Percentiles rank a stretch among this genome's conserved stretches.
phyloP scores from a whole-genome alignment of 2,113 vertebrate genomes.

The Micromys minutus region DNA sequence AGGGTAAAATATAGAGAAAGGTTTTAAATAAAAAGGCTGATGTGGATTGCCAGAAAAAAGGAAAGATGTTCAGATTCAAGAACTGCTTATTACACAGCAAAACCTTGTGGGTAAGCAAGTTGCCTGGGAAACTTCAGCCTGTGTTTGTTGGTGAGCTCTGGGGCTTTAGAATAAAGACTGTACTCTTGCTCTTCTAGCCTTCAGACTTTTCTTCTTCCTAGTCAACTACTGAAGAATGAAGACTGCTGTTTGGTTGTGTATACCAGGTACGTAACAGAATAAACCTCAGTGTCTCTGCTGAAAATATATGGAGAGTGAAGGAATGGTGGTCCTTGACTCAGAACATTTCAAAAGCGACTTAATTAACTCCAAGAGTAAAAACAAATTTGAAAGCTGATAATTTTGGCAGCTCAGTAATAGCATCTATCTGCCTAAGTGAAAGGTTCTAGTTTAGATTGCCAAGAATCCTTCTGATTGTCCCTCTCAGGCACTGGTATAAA shows the following conservation, averaged over 20 bases:
- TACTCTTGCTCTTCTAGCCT: slow-evolving; percentile 47
- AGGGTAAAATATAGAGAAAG: slow-evolving; percentile 17
- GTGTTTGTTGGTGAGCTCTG: not conserved
- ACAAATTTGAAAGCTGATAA: not conserved
- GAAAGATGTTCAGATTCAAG: not conserved
- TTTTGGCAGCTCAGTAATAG: not conserved
- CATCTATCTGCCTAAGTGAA: not conserved
- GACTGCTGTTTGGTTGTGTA: slow-evolving; percentile 14
- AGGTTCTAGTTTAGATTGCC: not conserved
- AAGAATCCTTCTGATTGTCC: not conserved
- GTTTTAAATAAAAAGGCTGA: slow-evolving; percentile 9
- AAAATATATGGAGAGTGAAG: slow-evolving; percentile 4
- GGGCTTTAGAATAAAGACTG: slow-evolving; percentile 18
- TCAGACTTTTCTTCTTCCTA: slow-evolving; percentile 36
- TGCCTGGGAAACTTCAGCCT: not conserved
- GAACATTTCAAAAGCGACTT: slow-evolving; percentile 44
- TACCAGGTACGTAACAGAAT: not conserved
- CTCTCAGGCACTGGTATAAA: not conserved
- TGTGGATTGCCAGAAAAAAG: slow-evolving; percentile 33
- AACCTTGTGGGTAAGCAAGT: not conserved
- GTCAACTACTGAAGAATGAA: slow-evolving; percentile 47
- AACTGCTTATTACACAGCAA: slow-evolving; percentile 19
- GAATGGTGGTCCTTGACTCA: slow-evolving; percentile 12
- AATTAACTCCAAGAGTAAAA: slow-evolving; percentile 25
- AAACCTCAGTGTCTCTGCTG: slow-evolving; percentile 14